Percentiles rank a stretch among this genome's conserved stretches.
phyloP scores from a whole-genome alignment of 2,888 invertebrate genomes.

The Dione juno region DNA sequence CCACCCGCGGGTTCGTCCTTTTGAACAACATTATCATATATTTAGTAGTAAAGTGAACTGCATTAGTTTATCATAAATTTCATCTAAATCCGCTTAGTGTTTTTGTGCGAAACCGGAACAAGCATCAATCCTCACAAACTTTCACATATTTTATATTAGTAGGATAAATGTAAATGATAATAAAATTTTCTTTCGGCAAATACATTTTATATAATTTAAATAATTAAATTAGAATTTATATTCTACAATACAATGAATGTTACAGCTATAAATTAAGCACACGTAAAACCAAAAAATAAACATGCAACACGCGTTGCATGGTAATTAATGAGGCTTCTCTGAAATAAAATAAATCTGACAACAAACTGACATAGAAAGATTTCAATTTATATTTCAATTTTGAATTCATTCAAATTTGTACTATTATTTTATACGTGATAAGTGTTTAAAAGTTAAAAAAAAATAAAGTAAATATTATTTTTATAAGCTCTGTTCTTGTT shows the following conservation, averaged over 20 bases:
- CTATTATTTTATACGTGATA: too few relatives aligned
- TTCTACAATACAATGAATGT: not conserved
- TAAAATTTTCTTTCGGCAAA: not conserved
- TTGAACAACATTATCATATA: too few relatives aligned
- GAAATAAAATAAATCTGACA: conserved; percentile 14
- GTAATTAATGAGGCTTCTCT: conserved; percentile 12
- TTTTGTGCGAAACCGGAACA: too few relatives aligned
- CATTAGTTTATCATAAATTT: too few relatives aligned
- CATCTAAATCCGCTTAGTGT: too few relatives aligned
- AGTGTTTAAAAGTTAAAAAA: too few relatives aligned
- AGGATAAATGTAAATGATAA: not conserved
- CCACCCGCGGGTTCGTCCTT: too few relatives aligned
- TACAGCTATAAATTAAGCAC: not conserved
- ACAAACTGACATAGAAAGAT: conserved; percentile 19
- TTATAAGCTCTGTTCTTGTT: too few relatives aligned
- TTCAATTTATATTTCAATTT: conserved; percentile 12
- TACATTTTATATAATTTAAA: not conserved
- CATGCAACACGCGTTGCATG: conserved; percentile 1
- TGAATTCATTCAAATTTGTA: not conserved
- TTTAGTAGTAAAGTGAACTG: too few relatives aligned
- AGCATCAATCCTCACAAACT: too few relatives aligned
- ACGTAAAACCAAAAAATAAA: conserved; percentile 6
- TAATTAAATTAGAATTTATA: not conserved
- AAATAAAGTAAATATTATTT: too few relatives aligned
- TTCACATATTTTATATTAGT: too few relatives aligned